A percentile compares a stretch with the other conserved stretches of the same genome.
Evolutionary conservation across 2,888 invertebrate genomes (phyloP).

Genomic region (Cryptocheilus praepositus): DNA sequence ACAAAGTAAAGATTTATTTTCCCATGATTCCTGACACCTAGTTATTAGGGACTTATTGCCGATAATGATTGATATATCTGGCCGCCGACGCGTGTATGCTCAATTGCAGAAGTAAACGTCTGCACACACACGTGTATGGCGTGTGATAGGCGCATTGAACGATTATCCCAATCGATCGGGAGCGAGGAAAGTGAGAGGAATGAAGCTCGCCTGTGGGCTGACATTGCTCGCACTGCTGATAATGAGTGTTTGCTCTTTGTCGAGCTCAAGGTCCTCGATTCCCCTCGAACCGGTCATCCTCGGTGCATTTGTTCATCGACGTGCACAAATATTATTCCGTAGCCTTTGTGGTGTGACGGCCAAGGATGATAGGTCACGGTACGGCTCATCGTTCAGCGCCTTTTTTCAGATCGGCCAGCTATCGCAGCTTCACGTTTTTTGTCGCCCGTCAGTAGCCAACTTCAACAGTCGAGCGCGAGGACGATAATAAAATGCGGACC

Average conservation of each 20-base stretch:
- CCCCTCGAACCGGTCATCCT: conserved; percentile 19
- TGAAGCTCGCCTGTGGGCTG: conserved; percentile 35
- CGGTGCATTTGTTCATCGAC: conserved; percentile 9
- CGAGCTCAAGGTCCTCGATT: conserved; percentile 40
- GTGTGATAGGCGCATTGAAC: too few relatives aligned
- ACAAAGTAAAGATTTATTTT: too few relatives aligned
- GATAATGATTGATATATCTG: too few relatives aligned
- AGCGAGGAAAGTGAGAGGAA: conserved; percentile 39
- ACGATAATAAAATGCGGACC: too few relatives aligned
- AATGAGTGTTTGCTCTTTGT: conserved; percentile 47
- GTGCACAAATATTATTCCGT: conserved; percentile 25
- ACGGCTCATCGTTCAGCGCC: conserved; percentile 10
- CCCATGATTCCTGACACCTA: too few relatives aligned
- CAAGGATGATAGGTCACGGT: conserved; percentile 41
- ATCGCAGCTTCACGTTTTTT: too few relatives aligned
- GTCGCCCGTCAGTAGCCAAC: too few relatives aligned
- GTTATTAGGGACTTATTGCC: too few relatives aligned
- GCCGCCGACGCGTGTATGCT: too few relatives aligned
- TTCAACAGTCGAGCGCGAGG: too few relatives aligned
- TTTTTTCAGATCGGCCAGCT: background rate
- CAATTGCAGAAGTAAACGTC: too few relatives aligned
- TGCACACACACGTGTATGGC: too few relatives aligned
- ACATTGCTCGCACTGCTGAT: conserved; percentile 40
- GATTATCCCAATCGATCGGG: conserved; percentile 6
- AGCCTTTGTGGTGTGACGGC: conserved; percentile 21